phyloP scores from a whole-genome alignment of 2,113 vertebrate species.

The Phoxinus phoxinus region DNA sequence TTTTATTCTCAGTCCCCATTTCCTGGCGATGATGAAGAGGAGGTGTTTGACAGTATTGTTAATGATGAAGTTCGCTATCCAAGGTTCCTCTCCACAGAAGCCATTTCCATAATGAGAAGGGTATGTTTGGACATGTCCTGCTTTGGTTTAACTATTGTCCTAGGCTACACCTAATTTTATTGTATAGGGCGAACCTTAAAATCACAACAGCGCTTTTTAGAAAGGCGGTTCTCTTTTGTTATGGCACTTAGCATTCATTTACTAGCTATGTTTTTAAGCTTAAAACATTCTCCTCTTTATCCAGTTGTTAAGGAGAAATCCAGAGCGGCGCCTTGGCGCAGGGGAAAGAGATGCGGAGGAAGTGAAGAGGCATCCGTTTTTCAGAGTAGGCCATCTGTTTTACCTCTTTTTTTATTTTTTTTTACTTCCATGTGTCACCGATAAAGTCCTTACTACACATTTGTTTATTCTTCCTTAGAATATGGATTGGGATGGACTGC shows the following conservation, averaged over 20 bases:
- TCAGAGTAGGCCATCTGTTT: constrained; percentile 81
- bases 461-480: constrained; percentile 74
- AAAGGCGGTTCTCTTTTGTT: not conserved
- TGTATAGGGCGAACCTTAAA: not conserved
- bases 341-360: constrained; percentile 96
- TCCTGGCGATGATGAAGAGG: constrained; percentile 97
- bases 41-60: constrained; percentile 99
- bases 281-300: not conserved
- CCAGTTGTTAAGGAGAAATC: constrained; percentile 94
- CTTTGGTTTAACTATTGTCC: not conserved
- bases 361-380: constrained; percentile 97
- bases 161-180: not conserved
- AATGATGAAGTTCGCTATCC: constrained; percentile 99
- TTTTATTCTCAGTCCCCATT: constrained; percentile 87
- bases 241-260: not conserved
- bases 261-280: not conserved
- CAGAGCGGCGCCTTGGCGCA: constrained; percentile 93
- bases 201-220: not conserved
- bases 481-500: constrained; percentile 89
- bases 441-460: not conserved
- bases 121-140: constrained; percentile 66
- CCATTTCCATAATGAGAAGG: constrained; percentile 98
- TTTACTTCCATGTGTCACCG: not conserved
- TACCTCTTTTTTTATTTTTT: not conserved
- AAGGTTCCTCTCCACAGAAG: constrained; percentile 95